These are phyloP conservation scores for Alitta virens DNA, from an alignment of 2,888 invertebrate species.

Conservation along the genomic window DNA sequence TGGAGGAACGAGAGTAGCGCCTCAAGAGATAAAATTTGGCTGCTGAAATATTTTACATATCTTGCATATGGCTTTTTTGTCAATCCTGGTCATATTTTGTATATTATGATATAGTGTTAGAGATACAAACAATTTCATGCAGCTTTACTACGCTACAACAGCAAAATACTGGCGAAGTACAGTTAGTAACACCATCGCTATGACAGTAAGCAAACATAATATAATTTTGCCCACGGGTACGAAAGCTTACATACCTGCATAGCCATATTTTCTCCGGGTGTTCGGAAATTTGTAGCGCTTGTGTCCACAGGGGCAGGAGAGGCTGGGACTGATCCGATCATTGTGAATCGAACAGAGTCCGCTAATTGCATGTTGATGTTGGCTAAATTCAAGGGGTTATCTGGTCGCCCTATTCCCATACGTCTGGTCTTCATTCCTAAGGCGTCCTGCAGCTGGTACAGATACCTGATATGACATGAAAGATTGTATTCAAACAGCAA, in stretches of 20 bases:
- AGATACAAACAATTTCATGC: no score
- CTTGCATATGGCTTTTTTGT: no score
- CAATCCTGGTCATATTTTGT: no score
- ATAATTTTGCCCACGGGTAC: background rate
- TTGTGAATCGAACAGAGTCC: slow-evolving; percentile 63
- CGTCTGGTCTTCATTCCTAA: slow-evolving; percentile 59
- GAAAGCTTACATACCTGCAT: slow-evolving; percentile 37
- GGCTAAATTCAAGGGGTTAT: slow-evolving; percentile 65
- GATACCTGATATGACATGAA: slow-evolving; percentile 47
- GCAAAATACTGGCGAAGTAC: no score
- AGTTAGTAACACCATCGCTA: background rate
- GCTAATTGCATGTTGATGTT: slow-evolving; percentile 66
- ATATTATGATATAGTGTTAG: no score
- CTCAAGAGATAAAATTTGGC: no score
- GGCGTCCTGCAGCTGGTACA: slow-evolving; percentile 60
- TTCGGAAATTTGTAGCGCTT: slow-evolving; percentile 31
- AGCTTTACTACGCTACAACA: no score
- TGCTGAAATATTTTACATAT: no score
- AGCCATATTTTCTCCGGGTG: slow-evolving; percentile 47
- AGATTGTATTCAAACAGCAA: background rate
- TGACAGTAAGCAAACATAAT: background rate
- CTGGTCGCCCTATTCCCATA: slow-evolving; percentile 31
- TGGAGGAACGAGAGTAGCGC: no score
- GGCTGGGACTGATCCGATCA: slow-evolving; percentile 55
- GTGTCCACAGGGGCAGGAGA: slow-evolving; percentile 32